These are phyloP conservation scores for Gobio occitaniae DNA, from an alignment of 2,797 vertebrate species.

Conservation along the genomic window DNA sequence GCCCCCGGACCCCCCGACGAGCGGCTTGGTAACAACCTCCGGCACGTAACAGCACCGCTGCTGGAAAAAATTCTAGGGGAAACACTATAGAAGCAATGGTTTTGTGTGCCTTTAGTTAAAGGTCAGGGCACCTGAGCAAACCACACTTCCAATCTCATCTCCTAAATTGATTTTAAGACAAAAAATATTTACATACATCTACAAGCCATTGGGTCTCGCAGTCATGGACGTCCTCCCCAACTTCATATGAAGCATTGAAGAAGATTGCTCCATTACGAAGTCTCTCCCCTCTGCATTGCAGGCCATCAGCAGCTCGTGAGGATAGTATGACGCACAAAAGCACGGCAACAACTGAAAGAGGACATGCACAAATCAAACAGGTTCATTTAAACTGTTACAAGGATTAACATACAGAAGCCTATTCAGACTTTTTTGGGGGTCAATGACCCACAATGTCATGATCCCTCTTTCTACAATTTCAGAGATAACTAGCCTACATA, in stretches of 20 bases:
- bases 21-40: no score
- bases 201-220: slow-evolving; percentile 14
- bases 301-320: neutral
- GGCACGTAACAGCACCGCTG: no score
- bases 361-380: neutral
- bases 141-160: no score
- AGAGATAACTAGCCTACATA: neutral
- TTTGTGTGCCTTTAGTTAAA: neutral
- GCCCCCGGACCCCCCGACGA: no score
- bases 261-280: neutral
- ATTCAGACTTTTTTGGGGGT: neutral
- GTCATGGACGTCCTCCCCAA: neutral
- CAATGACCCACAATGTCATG: neutral
- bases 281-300: neutral
- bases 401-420: neutral
- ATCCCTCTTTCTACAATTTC: neutral
- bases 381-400: neutral
- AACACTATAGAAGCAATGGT: neutral
- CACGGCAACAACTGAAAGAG: neutral
- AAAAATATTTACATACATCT: slow-evolving; percentile 18
- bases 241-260: neutral
- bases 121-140: neutral
- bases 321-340: neutral
- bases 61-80: no score
- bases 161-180: neutral